Percentiles rank a stretch among this genome's conserved stretches.
These are phyloP conservation scores for Nemotelus nigrinus DNA, from an alignment of 2,888 invertebrate species.

Conservation along the genomic window DNA sequence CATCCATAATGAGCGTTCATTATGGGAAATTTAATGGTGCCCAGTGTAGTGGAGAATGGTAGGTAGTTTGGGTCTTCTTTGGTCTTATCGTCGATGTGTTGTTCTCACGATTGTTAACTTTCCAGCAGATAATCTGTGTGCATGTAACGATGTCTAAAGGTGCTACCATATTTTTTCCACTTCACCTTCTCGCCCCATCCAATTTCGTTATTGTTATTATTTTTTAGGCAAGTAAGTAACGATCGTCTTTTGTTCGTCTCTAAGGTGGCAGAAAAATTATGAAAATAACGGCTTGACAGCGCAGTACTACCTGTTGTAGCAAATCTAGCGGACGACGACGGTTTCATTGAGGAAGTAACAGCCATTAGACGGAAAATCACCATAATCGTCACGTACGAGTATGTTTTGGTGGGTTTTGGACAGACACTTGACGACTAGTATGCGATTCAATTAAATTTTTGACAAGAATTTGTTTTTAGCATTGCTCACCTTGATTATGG, in stretches of 20 bases:
- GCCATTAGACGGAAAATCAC: slow-evolving; percentile 20
- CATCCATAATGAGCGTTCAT: slow-evolving; percentile 38
- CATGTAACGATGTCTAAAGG: slow-evolving; percentile 41
- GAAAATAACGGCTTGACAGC: slow-evolving; percentile 28
- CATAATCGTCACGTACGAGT: slow-evolving; percentile 9
- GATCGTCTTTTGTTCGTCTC: slow-evolving; percentile 4
- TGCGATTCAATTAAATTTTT: slow-evolving; percentile 34
- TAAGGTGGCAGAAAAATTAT: slow-evolving; percentile 29
- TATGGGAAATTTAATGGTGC: slow-evolving; percentile 39
- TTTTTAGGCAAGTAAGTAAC: slow-evolving; percentile 18
- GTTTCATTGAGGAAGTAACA: slow-evolving; percentile 28
- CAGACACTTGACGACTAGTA: not conserved
- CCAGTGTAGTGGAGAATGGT: slow-evolving; percentile 32
- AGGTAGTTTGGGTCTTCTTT: not conserved
- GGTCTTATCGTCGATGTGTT: slow-evolving; percentile 3
- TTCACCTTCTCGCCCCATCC: not conserved
- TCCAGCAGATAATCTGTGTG: slow-evolving; percentile 37
- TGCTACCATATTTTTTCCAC: slow-evolving; percentile 31
- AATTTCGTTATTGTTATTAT: not conserved
- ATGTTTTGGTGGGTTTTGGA: slow-evolving; percentile 7
- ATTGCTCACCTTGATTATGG: slow-evolving; percentile 23
- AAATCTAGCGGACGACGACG: slow-evolving; percentile 2
- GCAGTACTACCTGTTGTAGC: slow-evolving; percentile 6
- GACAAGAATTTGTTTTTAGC: slow-evolving; percentile 18
- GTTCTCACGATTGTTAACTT: slow-evolving; percentile 49